Evolutionary conservation across 2,113 vertebrate species (phyloP), one percentile per base, ranked within the genome.

Genomic region (Pygoscelis adeliae): DNA sequence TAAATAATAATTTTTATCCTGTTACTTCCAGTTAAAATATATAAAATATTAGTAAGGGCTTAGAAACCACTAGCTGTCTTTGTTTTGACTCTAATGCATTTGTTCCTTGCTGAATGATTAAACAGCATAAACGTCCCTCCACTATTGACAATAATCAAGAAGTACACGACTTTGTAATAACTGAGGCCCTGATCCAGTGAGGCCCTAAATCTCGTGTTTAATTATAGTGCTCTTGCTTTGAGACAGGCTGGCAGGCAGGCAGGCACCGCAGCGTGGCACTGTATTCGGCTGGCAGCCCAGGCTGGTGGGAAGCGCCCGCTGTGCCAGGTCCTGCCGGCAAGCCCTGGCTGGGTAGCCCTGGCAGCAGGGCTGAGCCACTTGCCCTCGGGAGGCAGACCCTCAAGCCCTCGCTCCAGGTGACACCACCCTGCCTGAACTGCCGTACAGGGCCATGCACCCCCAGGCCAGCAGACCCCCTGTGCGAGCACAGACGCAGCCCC

Each of bases 1-100:
- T 83, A 93, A 93, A 83, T 83, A 94, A 77, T 70, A 62, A 49
- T 93, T 90, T 94, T 85, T 93, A 71, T 78, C 29, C 50, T 70
- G 20, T 71, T 73, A 83, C n/a, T 91, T 91, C 25, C 67, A 73
- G 74, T 77, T 73, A 69, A 89, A 69, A 77, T 50, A 25, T 5
- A 50, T 46, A 25, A n/a, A 93, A 88, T 88, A 56, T 83, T 90
- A 93, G 40, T 52, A 91, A 91, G 58, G 29, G 26, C 34, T 90
- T 80, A 80, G 78, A 93, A 91, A 78, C 5, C 12, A 38, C 90
- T 96, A 80, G 10, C 18, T 83, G 10, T 61, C 62, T 87, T 92
- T 71, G 11, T 91, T 93, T 69, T 40, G 21, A 83, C 49, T 76
- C 50, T 76, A 23, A 73, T 29, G 15, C 18, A 30, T 71, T 78